These are phyloP conservation scores for Cavia aperea DNA, from an alignment of 2,113 vertebrate genomes.

Conservation along the genomic window DNA sequence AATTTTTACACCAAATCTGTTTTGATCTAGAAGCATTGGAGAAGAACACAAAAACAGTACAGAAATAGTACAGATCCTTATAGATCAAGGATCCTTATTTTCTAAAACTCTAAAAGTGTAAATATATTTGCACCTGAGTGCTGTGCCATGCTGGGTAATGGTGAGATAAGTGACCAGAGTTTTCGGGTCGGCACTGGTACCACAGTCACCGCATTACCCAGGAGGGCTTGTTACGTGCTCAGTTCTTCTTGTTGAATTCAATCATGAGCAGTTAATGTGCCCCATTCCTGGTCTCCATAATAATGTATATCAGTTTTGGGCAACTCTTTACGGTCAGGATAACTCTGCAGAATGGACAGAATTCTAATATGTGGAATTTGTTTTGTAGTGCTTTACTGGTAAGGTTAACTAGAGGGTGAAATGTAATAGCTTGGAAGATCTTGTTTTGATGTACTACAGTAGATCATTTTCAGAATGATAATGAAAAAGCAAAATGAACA, in stretches of 20 bases:
- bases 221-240: conserved; percentile 7
- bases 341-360: conserved; percentile 65
- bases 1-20: neutral
- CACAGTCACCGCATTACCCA: neutral
- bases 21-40: neutral
- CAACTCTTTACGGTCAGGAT: conserved; percentile 68
- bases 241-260: conserved; percentile 47
- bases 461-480: conserved; percentile 58
- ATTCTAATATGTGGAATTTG: conserved; percentile 66
- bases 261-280: conserved; percentile 59
- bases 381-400: conserved; percentile 73
- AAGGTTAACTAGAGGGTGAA: conserved; percentile 75
- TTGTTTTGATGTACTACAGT: conserved; percentile 58
- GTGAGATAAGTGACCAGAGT: neutral
- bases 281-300: conserved; percentile 68
- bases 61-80: neutral
- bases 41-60: neutral
- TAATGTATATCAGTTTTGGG: conserved; percentile 72
- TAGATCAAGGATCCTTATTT: neutral
- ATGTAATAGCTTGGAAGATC: conserved; percentile 62
- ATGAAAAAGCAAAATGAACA: conserved; percentile 41
- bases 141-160: neutral
- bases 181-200: neutral
- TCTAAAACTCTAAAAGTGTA: neutral
- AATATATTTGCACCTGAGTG: neutral